phyloP scores from a whole-genome alignment of 1,140 invertebrate species.

The Drosophila fuyamai region DNA sequence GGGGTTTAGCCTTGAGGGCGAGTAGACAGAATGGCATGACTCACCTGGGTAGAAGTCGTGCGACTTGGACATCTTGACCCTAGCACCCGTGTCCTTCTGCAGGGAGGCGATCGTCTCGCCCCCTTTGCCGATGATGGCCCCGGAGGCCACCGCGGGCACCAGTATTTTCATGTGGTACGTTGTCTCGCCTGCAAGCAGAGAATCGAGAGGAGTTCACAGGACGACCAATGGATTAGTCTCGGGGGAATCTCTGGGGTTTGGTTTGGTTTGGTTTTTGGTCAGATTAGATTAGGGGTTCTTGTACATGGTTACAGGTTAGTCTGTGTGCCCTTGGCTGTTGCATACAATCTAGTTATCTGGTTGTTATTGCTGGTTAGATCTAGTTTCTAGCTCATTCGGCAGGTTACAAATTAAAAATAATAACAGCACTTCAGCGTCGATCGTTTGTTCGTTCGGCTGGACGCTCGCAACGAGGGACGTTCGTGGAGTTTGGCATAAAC shows the following conservation, averaged over 20 bases:
- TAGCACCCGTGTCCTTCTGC: constrained; percentile 97
- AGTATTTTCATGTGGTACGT: constrained; percentile 97
- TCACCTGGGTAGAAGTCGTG: constrained; percentile 99
- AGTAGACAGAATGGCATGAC: constrained; percentile 25
- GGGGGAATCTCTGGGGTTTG: constrained; percentile 15
- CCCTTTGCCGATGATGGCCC: constrained; percentile 98
- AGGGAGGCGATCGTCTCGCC: constrained; percentile 98
- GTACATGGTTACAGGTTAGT: constrained; percentile 28
- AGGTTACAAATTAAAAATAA: constrained; percentile 81
- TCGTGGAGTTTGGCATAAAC: constrained; percentile 14
- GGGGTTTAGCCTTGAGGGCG: background rate
- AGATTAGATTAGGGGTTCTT: constrained; percentile 11
- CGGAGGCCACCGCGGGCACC: constrained; percentile 97
- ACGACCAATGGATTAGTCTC: constrained; percentile 49
- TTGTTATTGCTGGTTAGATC: constrained; percentile 20
- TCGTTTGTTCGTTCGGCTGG: constrained; percentile 40
- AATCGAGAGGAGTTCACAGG: constrained; percentile 50
- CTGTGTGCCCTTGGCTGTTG: constrained; percentile 35
- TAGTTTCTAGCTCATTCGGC: constrained; percentile 33
- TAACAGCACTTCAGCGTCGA: constrained; percentile 64
- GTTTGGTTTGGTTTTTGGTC: background rate
- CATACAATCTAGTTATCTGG: constrained; percentile 39
- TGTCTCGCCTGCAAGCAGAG: constrained; percentile 87
- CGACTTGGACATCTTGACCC: constrained; percentile 99
- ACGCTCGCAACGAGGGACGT: constrained; percentile 31